A percentile compares a stretch with the other conserved stretches of the same genome.
These are phyloP conservation scores for Drosophila diplacantha DNA, from an alignment of 2,888 invertebrate species.

Conservation along the genomic window DNA sequence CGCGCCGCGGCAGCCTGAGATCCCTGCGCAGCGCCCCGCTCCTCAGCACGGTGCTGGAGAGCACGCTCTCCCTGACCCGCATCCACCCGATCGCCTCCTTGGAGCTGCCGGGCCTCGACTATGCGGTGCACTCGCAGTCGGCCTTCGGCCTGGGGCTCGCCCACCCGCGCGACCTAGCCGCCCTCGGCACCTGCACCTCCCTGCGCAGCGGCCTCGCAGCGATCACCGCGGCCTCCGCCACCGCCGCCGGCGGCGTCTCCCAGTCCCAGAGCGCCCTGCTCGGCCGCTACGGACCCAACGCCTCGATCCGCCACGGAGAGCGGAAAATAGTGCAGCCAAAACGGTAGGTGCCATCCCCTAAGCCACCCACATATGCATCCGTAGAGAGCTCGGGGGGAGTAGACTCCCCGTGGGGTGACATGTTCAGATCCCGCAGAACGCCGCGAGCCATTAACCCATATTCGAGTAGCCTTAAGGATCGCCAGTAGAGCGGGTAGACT, in stretches of 20 bases:
- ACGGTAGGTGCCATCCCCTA: constrained; percentile 72
- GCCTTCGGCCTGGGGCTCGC: constrained; percentile 61
- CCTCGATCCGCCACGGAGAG: constrained; percentile 74
- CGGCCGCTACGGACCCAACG: constrained; percentile 72
- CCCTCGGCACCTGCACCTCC: constrained; percentile 56
- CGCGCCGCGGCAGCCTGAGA: constrained; percentile 78
- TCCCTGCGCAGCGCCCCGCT: constrained; percentile 78
- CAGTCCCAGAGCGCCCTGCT: constrained; percentile 67
- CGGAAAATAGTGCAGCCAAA: constrained; percentile 76
- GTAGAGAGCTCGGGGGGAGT: constrained; percentile 1
- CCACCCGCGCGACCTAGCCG: constrained; percentile 69
- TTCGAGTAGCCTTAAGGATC: background rate
- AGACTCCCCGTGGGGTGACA: background rate
- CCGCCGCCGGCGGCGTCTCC: constrained; percentile 59
- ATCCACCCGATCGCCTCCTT: constrained; percentile 78
- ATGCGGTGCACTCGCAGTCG: constrained; percentile 75
- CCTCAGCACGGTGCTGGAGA: constrained; percentile 78
- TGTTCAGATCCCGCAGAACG: too few relatives aligned
- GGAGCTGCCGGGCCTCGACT: constrained; percentile 77
- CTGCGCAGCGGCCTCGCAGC: constrained; percentile 71
- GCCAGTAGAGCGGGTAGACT: background rate
- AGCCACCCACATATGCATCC: background rate
- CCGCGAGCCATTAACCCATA: too few relatives aligned
- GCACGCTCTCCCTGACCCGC: constrained; percentile 77
- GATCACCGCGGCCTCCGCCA: constrained; percentile 65